Conservation (phyloP, 2,888 invertebrate genomes). For the Thereva unica region DNA sequence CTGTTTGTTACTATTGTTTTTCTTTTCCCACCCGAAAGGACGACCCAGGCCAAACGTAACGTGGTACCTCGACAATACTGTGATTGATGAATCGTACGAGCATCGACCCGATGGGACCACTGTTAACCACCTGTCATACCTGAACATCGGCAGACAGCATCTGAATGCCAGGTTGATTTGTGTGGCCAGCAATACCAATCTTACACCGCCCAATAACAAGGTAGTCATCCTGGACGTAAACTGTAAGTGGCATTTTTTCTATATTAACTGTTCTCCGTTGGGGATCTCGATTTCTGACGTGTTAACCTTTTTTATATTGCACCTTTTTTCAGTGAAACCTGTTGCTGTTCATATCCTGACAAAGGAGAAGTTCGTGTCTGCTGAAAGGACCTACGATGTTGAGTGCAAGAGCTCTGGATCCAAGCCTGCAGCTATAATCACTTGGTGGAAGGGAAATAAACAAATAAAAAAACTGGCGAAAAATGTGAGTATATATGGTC, state of each 20-base stretch:
- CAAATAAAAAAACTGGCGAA: conserved; percentile 79
- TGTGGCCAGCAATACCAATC: conserved; percentile 85
- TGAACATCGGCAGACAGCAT: conserved; percentile 80
- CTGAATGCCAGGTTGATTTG: conserved; percentile 82
- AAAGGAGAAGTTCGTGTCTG: conserved; percentile 81
- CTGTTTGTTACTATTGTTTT: conserved; percentile 3
- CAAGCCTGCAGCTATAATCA: conserved; percentile 80
- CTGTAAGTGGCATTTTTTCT: conserved; percentile 66
- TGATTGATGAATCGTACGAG: conserved; percentile 82
- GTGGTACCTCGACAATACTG: conserved; percentile 83
- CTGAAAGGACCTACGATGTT: conserved; percentile 83
- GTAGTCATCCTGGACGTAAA: conserved; percentile 82
- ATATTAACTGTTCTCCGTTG: conserved; percentile 17
- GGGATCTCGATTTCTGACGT: conserved; percentile 20
- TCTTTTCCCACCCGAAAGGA: conserved; percentile 60
- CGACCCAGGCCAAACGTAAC: conserved; percentile 77
- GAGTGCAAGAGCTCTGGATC: conserved; percentile 87
- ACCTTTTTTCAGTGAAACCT: conserved; percentile 68
- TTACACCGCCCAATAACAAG: conserved; percentile 76
- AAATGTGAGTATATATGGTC: conserved; percentile 73
- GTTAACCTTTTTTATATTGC: conserved; percentile 13
- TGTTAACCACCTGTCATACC: conserved; percentile 78
- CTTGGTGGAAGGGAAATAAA: conserved; percentile 88
- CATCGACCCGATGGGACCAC: conserved; percentile 70
- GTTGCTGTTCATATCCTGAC: conserved; percentile 80